A percentile compares a stretch with the other conserved stretches of the same genome.
Conservation (phyloP, 2,888 invertebrate species). For the Apamea crenata region DNA sequence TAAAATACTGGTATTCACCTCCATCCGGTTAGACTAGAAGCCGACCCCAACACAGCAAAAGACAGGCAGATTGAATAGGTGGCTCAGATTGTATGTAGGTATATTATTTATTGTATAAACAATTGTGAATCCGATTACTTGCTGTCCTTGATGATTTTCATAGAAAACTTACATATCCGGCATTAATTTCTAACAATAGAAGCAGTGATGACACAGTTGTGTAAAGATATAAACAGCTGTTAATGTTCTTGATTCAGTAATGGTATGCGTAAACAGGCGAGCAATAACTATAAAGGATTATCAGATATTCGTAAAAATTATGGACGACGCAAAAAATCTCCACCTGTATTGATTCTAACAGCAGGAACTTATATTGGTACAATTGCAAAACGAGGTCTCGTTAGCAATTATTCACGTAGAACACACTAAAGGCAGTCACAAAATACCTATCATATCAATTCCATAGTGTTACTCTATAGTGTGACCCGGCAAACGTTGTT, state of each 20-base stretch:
- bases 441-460: background rate
- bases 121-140: background rate
- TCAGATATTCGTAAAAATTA: background rate
- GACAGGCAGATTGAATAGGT: background rate
- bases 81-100: background rate
- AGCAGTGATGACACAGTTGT: slow-evolving; percentile 21
- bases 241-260: background rate
- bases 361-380: slow-evolving; percentile 1
- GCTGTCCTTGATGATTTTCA: background rate
- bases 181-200: slow-evolving; percentile 19
- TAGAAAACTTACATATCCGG: background rate
- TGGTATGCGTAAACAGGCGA: slow-evolving; percentile 1
- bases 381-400: background rate
- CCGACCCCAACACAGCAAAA: background rate
- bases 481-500: too few relatives aligned
- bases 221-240: background rate
- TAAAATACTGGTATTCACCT: background rate
- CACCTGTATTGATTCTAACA: background rate
- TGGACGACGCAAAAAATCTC: background rate
- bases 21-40: background rate
- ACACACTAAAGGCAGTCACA: background rate
- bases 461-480: background rate
- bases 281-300: background rate
- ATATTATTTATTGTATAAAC: background rate
- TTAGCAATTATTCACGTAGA: slow-evolving; percentile 25